Percentiles rank a stretch among this genome's conserved stretches.
Conservation (phyloP, 2,113 vertebrate genomes). For the Podarcis raffonei region DNA sequence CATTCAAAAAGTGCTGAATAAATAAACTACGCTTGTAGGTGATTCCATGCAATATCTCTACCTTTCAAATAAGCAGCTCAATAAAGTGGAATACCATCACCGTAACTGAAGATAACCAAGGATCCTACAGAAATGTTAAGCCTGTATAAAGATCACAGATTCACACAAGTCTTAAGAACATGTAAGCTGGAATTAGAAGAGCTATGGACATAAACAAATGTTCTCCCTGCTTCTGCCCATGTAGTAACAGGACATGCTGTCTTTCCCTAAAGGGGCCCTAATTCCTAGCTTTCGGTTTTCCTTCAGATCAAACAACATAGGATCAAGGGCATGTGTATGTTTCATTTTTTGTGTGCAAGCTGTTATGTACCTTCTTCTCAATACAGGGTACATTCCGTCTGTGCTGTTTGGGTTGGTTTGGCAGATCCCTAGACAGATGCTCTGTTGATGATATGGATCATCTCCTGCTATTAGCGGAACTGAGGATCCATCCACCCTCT, state of each 20-base stretch:
- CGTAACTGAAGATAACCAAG: neutral
- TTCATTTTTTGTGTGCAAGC: neutral
- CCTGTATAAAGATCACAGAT: conserved; percentile 1
- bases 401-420: neutral
- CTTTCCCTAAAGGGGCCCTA: neutral
- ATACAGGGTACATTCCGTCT: neutral
- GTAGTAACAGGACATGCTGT: neutral
- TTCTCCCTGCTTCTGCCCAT: neutral
- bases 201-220: neutral
- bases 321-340: neutral
- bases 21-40: neutral
- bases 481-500: neutral
- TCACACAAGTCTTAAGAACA: neutral
- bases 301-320: neutral
- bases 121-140: neutral
- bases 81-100: neutral
- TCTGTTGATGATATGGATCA: neutral
- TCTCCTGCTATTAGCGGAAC: neutral
- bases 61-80: conserved; percentile 3
- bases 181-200: neutral
- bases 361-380: neutral
- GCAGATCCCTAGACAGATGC: neutral
- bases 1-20: neutral
- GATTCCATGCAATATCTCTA: conserved; percentile 9
- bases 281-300: neutral